Percentiles rank a stretch among this genome's conserved stretches.
These are phyloP conservation scores for Sabatieria punctata DNA, from an alignment of 2,888 invertebrate species.

Conservation along the genomic window DNA sequence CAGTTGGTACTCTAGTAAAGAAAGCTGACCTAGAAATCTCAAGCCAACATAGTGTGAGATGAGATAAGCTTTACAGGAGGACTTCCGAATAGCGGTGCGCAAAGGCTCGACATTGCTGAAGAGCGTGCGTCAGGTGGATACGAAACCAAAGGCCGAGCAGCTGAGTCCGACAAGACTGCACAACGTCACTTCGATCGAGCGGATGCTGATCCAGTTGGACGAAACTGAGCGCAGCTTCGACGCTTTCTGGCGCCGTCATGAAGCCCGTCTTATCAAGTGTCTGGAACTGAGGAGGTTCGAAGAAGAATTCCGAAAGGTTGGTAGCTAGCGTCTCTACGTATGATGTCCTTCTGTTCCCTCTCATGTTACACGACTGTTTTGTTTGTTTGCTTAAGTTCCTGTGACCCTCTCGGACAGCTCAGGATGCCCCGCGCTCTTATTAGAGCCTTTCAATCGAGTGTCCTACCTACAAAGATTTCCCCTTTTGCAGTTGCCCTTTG, in stretches of 20 bases:
- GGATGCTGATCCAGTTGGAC: slow-evolving; percentile 42
- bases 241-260: slow-evolving; percentile 81
- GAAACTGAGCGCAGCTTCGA: slow-evolving; percentile 73
- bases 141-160: slow-evolving; percentile 19
- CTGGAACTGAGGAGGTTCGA: slow-evolving; percentile 78
- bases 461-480: no score
- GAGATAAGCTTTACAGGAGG: slow-evolving; percentile 44
- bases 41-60: no score
- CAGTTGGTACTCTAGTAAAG: no score
- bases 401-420: no score
- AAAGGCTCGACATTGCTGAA: slow-evolving; percentile 71
- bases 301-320: slow-evolving; percentile 69
- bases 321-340: no score
- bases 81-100: slow-evolving; percentile 64
- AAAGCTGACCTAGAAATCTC: no score
- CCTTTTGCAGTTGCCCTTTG: no score
- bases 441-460: no score
- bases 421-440: no score
- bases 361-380: no score
- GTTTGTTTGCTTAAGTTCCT: no score
- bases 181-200: slow-evolving; percentile 78
- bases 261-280: slow-evolving; percentile 69
- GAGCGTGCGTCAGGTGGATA: slow-evolving; percentile 35
- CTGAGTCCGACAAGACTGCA: slow-evolving; percentile 34
- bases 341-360: no score